Evolutionary conservation across 1,140 invertebrate genomes (phyloP), one percentile per base, ranked within the genome.

Genomic region (Heterodera carotae): DNA sequence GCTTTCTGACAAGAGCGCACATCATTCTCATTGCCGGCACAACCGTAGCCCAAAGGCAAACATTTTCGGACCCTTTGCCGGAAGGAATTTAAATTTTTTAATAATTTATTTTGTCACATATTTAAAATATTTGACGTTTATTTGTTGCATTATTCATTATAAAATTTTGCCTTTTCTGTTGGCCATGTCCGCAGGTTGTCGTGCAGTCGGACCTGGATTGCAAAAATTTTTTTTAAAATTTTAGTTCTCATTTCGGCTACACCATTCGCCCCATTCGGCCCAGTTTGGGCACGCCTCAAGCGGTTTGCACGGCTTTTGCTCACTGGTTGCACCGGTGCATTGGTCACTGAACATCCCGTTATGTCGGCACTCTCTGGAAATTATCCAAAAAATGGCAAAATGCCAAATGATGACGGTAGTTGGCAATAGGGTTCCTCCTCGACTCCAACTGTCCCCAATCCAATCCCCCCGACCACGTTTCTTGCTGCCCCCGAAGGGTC

Each of bases 251-350:
- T n/a, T n/a, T n/a, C 18, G 18, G 15, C 12, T 15, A 31, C 39
- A 71, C 69, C 69, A 71, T 71, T 53, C 72, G 64, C 15, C 59
- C 72, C 72, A 74, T 34, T 64, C 48, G 12, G n/a, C n/a, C 72
- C 56, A 73, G 29, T n/a, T 53, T 73, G 70, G 70, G 15, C 43
- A 62, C n/a, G 59, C 43, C 27, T 72, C 36, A 3, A 72, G 22
- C 48, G 12, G 10, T 39, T 53, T 22, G 56, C 69, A 72, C 27
- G 62, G 43, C 33, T 22, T 53, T 34, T 72, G 39, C 15, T 72
- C 69, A 18, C 27, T 22, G 5, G 69, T 25, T 25, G 56, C 31
- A 29, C 69, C 69, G 2, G 43, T 18, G 56, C 69, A 72, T 6
- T 72, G 39, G 18, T 56, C 29, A 29, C 56, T 72, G 25, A 43